Evolutionary conservation across 2,113 vertebrate genomes (phyloP).

Genomic region (Semicossyphus pulcher): DNA sequence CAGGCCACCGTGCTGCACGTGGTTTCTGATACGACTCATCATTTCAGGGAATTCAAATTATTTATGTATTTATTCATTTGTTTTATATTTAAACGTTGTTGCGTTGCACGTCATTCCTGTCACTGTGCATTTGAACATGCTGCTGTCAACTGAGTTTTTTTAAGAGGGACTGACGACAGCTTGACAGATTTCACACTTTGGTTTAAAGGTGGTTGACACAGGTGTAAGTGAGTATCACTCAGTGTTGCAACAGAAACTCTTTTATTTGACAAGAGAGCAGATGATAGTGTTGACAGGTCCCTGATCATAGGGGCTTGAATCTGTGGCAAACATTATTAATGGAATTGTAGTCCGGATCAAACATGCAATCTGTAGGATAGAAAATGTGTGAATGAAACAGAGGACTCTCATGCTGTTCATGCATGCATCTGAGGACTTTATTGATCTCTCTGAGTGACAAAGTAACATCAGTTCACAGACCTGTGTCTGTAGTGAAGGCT

Average conservation of each 20-base stretch:
- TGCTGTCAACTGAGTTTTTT: not conserved
- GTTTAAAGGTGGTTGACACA: not conserved
- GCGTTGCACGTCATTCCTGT: conserved; percentile 2
- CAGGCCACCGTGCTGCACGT: conserved; percentile 15
- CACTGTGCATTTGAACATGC: not conserved
- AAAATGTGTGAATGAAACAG: too few relatives aligned
- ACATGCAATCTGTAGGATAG: too few relatives aligned
- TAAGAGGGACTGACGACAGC: too few relatives aligned
- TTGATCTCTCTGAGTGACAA: not conserved
- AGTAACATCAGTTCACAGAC: too few relatives aligned
- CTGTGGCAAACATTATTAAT: not conserved
- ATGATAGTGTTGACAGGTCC: not conserved
- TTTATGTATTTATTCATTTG: conserved; percentile 69
- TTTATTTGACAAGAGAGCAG: not conserved
- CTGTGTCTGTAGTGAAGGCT: too few relatives aligned
- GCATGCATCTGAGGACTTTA: not conserved
- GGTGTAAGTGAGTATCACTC: not conserved
- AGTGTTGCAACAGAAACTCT: not conserved
- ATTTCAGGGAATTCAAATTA: conserved; percentile 55
- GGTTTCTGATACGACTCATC: conserved; percentile 22
- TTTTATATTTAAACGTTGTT: conserved; percentile 45
- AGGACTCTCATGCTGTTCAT: too few relatives aligned
- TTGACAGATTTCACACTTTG: not conserved
- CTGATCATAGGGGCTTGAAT: not conserved
- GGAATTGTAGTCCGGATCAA: too few relatives aligned